Percentiles rank a stretch among this genome's conserved stretches.
Conservation (phyloP, 1,140 invertebrate genomes). For the Ladona fulva region DNA sequence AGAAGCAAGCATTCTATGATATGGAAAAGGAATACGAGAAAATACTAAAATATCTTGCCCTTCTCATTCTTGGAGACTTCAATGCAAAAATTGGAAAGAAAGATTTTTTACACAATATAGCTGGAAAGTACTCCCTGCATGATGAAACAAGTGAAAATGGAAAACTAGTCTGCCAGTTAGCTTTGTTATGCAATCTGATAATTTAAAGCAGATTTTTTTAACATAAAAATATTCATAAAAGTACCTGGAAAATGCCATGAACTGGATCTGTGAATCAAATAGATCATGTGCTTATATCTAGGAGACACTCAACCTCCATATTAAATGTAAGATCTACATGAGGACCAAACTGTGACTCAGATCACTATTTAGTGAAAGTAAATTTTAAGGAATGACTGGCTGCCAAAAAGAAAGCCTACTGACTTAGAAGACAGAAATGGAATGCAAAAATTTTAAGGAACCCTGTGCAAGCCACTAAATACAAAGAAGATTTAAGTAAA, state of each 20-base stretch:
- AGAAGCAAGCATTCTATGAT: not conserved
- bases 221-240: not conserved
- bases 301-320: not conserved
- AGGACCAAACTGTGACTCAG: too few species aligned
- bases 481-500: not conserved
- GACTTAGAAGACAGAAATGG: not conserved
- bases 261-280: not conserved
- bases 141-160: too few species aligned
- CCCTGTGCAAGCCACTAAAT: too few species aligned
- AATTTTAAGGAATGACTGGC: not conserved
- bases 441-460: too few species aligned
- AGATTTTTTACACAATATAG: not conserved
- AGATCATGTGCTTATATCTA: not conserved
- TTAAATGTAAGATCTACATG: not conserved
- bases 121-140: too few species aligned
- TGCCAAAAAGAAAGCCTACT: not conserved
- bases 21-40: not conserved
- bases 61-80: not conserved
- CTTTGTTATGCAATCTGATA: not conserved
- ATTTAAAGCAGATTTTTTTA: not conserved
- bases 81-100: not conserved
- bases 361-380: too few species aligned
- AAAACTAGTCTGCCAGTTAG: not conserved
- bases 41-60: not conserved
- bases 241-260: not conserved